These are phyloP conservation scores for Montipora capricornis DNA, from an alignment of 64 coral and sea anemone genomes.

Conservation along the genomic window DNA sequence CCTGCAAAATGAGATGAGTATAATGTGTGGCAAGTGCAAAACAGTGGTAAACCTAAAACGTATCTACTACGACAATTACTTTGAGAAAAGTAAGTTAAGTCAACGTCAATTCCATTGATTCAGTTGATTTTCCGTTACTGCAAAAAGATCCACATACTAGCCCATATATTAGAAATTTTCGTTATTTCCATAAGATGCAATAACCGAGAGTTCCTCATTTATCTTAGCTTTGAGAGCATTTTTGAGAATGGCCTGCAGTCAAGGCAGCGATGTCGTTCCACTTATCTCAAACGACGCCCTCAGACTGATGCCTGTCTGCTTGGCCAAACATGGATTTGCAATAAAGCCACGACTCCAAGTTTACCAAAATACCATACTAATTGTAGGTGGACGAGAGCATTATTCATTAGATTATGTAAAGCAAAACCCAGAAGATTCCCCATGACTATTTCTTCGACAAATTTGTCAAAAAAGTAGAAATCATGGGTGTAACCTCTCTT, in stretches of 20 bases:
- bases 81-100: slow-evolving; percentile 22
- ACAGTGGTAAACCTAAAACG: not conserved
- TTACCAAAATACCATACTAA: slow-evolving; percentile 23
- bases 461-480: slow-evolving; percentile 58
- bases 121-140: not conserved
- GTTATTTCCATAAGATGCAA: slow-evolving; percentile 30
- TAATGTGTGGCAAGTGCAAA: not conserved
- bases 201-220: slow-evolving; percentile 3
- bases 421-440: not conserved
- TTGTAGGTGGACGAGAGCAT: slow-evolving; percentile 42
- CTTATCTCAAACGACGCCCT: slow-evolving; percentile 14
- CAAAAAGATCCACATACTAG: not conserved
- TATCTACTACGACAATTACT: slow-evolving; percentile 26
- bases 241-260: slow-evolving; percentile 29
- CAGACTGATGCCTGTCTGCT: slow-evolving; percentile 20
- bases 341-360: slow-evolving; percentile 40
- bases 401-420: slow-evolving; percentile 33
- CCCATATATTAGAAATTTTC: not conserved
- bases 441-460: slow-evolving; percentile 28
- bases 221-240: slow-evolving; percentile 39
- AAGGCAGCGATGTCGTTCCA: slow-evolving; percentile 19
- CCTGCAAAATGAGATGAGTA: not conserved
- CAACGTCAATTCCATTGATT: not conserved
- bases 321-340: slow-evolving; percentile 37
- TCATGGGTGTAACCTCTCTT: slow-evolving; percentile 41